A percentile compares a stretch with the other conserved stretches of the same genome.
Evolutionary conservation across 2,888 invertebrate genomes (phyloP).

Genomic region (Thereva nobilitata): DNA sequence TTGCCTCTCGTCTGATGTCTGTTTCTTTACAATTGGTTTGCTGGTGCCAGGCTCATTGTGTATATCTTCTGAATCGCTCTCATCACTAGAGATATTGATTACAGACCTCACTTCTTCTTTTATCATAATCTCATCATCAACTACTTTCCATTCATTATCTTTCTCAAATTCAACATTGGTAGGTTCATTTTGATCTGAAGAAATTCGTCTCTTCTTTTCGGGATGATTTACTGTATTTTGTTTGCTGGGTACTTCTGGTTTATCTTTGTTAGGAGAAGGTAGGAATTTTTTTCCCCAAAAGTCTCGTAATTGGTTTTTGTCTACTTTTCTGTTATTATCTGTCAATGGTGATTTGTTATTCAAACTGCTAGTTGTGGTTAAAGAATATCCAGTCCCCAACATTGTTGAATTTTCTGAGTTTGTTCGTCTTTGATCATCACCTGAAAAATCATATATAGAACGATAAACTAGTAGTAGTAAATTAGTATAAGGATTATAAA

Average conservation of each 20-base stretch:
- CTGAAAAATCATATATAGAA: too few species aligned
- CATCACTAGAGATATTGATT: constrained; percentile 44
- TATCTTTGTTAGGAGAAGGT: background rate
- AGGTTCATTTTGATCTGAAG: constrained; percentile 23
- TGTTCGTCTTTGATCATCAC: background rate
- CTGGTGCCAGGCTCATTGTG: background rate
- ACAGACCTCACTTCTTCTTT: constrained; percentile 42
- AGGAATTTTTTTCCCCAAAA: constrained; percentile 49
- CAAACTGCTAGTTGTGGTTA: background rate
- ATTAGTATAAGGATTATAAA: too few species aligned
- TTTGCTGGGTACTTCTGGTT: constrained; percentile 1
- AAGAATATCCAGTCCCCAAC: constrained; percentile 15
- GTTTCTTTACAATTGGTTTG: background rate
- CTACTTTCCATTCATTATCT: constrained; percentile 44
- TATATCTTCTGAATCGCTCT: background rate
- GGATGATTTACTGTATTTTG: background rate
- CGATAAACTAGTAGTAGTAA: too few species aligned
- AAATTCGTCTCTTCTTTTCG: constrained; percentile 47
- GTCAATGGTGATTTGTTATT: background rate
- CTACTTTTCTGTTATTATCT: constrained; percentile 9
- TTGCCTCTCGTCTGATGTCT: constrained; percentile 46
- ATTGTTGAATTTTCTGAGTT: background rate
- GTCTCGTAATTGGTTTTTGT: constrained; percentile 47
- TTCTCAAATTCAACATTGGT: constrained; percentile 19
- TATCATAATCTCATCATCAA: constrained; percentile 53